Evolutionary conservation across 2,888 invertebrate species (phyloP), one percentile per base, ranked within the genome.

Genomic region (Tetrapedia diversipes): DNA sequence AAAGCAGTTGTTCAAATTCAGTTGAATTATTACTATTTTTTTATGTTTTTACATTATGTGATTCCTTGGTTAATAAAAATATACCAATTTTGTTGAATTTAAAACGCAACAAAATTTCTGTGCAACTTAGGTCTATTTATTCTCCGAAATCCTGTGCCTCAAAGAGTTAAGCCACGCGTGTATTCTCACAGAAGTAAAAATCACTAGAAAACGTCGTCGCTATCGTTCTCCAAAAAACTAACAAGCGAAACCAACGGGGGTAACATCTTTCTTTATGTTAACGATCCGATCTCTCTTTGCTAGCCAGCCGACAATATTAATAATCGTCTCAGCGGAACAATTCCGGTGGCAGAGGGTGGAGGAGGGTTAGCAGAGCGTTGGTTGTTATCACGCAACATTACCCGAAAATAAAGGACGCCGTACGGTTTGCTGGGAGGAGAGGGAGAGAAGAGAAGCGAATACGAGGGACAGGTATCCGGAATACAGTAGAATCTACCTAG

Each of bases 341-440:
- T 82, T 82, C 67, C 56, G n/a, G 53, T 29, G 32, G 8, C 22
- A 43, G 65, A 34, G 65, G 32, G 39, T 19, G 49, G 56, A 16
- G 65, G 19, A 24, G n/a, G n/a, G 45, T 41, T 10, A 39, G 37
- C 66, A 64, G n/a, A n/a, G 51, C 82, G 85, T 82, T 83, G 81
- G 80, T 84, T 86, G 87, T 88, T 88, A 88, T 88, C 88, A 87
- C 87, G 87, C 85, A 85, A 87, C 88, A 88, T 88, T 88, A 88
- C 86, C 86, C 80, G 76, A 80, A 86, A 86, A 88, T 88, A 88
- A 87, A 88, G 86, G 85, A 79, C 82, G 79, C 53, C 27, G 66
- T 45, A 56, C 49, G 53, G 59, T 67, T 75, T 37, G 63, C 37
- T 24, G 41, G n/a, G 63, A 43, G 63, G 22, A 66, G 78, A 45